These are phyloP conservation scores for Chelon auratus DNA, from an alignment of 2,797 vertebrate species.

Conservation along the genomic window DNA sequence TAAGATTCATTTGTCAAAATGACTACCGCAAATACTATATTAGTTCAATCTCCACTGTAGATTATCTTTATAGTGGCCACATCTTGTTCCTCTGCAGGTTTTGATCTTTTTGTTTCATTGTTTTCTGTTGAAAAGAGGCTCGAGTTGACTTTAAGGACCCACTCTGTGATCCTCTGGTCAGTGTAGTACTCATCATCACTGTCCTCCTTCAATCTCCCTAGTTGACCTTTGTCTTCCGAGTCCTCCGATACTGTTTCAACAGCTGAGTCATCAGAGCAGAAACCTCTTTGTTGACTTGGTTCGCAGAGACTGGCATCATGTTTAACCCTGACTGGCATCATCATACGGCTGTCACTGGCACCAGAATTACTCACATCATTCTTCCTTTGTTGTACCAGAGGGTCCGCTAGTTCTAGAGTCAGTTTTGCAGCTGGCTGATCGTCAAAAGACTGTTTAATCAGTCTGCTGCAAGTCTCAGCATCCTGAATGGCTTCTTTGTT, in stretches of 20 bases:
- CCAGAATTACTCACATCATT: conserved; percentile 34
- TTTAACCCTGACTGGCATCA: conserved; percentile 47
- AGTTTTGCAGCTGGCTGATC: conserved; percentile 31
- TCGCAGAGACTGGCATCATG: conserved; percentile 31
- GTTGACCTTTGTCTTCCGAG: conserved; percentile 49
- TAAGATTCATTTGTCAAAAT: not conserved
- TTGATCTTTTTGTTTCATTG: conserved; percentile 33
- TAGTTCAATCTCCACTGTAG: conserved; percentile 70
- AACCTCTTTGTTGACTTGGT: conserved; percentile 47
- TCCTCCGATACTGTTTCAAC: conserved; percentile 72
- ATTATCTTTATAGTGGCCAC: conserved; percentile 82
- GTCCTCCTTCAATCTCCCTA: conserved; percentile 40
- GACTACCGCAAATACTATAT: not conserved
- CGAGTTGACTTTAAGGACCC: conserved; percentile 81
- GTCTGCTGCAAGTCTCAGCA: conserved; percentile 32
- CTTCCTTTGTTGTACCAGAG: conserved; percentile 38
- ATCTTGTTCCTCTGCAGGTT: conserved; percentile 76
- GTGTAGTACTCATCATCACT: conserved; percentile 77
- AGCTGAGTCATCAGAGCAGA: conserved; percentile 65
- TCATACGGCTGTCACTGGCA: conserved; percentile 35
- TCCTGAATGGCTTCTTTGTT: conserved; percentile 34
- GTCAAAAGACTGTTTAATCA: conserved; percentile 38
- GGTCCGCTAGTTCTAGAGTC: conserved; percentile 22
- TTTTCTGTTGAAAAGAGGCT: conserved; percentile 74
- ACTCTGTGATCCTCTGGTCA: conserved; percentile 79